Conservation (phyloP, 2,797 vertebrate genomes). For the Cossypha heuglini region DNA sequence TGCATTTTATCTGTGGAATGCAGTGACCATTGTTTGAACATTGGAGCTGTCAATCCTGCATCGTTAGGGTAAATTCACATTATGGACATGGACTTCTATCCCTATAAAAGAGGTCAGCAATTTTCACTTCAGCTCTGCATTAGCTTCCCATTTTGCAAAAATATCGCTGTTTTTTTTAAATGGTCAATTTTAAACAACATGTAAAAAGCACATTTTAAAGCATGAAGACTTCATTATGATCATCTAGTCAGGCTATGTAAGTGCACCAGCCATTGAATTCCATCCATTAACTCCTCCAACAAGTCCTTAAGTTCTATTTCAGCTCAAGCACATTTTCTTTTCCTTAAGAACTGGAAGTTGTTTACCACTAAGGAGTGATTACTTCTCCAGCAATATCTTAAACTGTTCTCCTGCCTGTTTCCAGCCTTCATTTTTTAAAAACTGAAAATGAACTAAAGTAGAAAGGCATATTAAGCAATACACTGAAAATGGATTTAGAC, state of each 20-base stretch:
- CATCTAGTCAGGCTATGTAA: background rate
- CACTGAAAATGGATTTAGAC: constrained; percentile 59
- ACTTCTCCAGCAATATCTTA: constrained; percentile 35
- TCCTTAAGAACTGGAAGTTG: constrained; percentile 29
- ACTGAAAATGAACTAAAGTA: constrained; percentile 41
- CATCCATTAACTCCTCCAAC: background rate
- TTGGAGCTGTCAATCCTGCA: background rate
- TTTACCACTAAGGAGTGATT: constrained; percentile 42
- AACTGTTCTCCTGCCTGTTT: constrained; percentile 27
- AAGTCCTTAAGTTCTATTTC: background rate
- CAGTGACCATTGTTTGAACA: background rate
- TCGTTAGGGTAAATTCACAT: background rate
- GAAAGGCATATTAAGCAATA: constrained; percentile 66
- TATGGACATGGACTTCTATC: background rate
- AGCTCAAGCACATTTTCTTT: constrained; percentile 25
- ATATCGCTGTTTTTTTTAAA: background rate
- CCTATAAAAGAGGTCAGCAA: background rate
- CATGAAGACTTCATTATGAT: background rate
- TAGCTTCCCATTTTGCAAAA: background rate
- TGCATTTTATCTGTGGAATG: background rate
- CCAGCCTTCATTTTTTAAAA: constrained; percentile 41
- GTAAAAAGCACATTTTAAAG: background rate
- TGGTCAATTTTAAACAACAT: background rate
- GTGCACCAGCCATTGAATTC: background rate
- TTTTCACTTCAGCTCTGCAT: background rate